These are phyloP conservation scores for Aporophyla nigra DNA, from an alignment of 2,888 invertebrate species.

Conservation along the genomic window DNA sequence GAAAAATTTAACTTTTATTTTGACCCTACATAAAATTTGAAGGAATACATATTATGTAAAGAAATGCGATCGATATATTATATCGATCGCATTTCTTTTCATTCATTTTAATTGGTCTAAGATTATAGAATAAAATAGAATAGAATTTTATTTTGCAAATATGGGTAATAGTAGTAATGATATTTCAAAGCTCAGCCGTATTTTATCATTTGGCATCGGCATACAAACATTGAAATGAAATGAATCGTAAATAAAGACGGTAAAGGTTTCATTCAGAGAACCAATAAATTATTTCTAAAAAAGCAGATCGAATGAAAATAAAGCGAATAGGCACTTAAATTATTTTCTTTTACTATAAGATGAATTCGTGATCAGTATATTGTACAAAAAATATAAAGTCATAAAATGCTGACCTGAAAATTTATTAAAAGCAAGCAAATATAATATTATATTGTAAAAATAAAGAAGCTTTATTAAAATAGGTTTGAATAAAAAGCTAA, in stretches of 20 bases:
- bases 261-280: background rate
- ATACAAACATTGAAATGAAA: background rate
- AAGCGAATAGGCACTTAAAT: background rate
- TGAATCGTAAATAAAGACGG: background rate
- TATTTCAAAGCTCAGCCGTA: no score
- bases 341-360: background rate
- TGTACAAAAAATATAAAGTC: background rate
- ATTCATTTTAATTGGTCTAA: no score
- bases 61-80: no score
- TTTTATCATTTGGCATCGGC: no score
- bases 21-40: no score
- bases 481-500: background rate
- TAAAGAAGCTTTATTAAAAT: background rate
- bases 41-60: no score
- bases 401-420: background rate
- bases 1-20: no score
- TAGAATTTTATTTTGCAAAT: no score
- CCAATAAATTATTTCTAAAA: background rate
- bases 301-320: slow-evolving; percentile 11
- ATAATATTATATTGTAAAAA: background rate
- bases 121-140: no score
- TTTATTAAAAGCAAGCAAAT: background rate
- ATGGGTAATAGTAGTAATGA: no score
- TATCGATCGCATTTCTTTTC: no score
- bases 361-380: background rate